Conservation (phyloP, 2,888 invertebrate genomes). For the Lasius fuliginosus region DNA sequence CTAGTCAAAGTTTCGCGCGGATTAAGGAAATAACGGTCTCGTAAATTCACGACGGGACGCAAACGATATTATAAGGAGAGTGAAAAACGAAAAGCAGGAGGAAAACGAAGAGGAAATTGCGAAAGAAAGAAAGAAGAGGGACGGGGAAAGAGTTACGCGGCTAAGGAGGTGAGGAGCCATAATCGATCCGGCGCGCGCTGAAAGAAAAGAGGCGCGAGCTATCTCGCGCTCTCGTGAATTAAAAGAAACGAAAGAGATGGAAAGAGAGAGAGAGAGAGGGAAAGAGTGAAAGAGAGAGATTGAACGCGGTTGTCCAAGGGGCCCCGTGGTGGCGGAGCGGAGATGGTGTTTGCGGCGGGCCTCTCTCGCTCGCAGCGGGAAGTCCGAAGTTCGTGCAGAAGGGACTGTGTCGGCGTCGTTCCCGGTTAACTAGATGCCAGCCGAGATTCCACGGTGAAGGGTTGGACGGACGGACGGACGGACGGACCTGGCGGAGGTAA, state of each 20-base stretch:
- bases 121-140: neutral
- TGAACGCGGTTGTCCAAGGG: conserved; percentile 55
- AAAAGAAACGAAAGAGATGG: conserved; percentile 56
- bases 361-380: conserved; percentile 76
- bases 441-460: conserved; percentile 80
- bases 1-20: conserved; percentile 40
- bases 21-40: conserved; percentile 44
- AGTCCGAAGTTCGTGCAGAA: conserved; percentile 78
- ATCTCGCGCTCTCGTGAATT: conserved; percentile 72
- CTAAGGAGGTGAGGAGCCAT: conserved; percentile 62
- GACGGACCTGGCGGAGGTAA: conserved; percentile 74
- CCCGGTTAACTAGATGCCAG: conserved; percentile 80
- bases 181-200: conserved; percentile 75
- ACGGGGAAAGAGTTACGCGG: conserved; percentile 42
- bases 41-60: conserved; percentile 23
- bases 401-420: conserved; percentile 77
- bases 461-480: conserved; percentile 73
- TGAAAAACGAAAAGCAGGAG: conserved; percentile 14
- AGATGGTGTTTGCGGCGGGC: conserved; percentile 75
- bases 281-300: neutral
- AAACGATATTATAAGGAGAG: conserved; percentile 35
- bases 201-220: conserved; percentile 76
- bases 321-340: conserved; percentile 36
- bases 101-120: conserved; percentile 29
- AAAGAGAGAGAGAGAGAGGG: too few species aligned